Evolutionary conservation across 2,888 invertebrate species (phyloP), one percentile per base, ranked within the genome.

Genomic region (Andrena chrysosceles): DNA sequence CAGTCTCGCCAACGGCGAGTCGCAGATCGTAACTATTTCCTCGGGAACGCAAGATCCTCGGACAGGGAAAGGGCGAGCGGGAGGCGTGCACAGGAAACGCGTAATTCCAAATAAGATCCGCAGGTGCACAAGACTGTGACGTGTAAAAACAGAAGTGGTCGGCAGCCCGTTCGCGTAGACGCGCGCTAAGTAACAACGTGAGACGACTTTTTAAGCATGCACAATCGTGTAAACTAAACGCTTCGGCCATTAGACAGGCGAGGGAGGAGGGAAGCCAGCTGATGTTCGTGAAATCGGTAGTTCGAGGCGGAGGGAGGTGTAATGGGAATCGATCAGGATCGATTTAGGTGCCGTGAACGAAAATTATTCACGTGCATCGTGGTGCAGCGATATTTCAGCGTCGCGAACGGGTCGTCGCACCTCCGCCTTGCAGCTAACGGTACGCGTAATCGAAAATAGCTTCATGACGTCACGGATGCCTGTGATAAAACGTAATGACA

Each of bases 61-160:
- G 13, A 29, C 59, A 67, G 20, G 33, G 60, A 64, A 72, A 26
- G 64, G 31, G 49, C 71, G 74, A 68, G 73, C 48, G 62, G 29
- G 71, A 63, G 70, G 69, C 68, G 69, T 29, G 73, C 49, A 56
- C 78, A 78, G 85, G 85, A 85, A 87, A 78, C 64, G 67, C 77
- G 73, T 70, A 77, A 83, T 87, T 87, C 86, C 82, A 79, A 88
- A 86, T 84, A 85, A 88, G 86, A 74, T 81, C 71, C 67, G 78
- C 87, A 87, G 86, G 84, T 87, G 87, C 85, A 72, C 69, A 71
- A 62, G 68, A 64, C 62, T 81, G 84, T 78, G 63, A 60, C 78
- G 72, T 66, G 77, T 26, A 84, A 76, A 82, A 85, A 80, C 63
- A 48, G 54, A 62, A 70, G 35, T 52, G 31, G 67, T 26, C 52